Evolutionary conservation across 1,140 invertebrate genomes (phyloP).

Genomic region (Venustaconcha ellipsiformis): DNA sequence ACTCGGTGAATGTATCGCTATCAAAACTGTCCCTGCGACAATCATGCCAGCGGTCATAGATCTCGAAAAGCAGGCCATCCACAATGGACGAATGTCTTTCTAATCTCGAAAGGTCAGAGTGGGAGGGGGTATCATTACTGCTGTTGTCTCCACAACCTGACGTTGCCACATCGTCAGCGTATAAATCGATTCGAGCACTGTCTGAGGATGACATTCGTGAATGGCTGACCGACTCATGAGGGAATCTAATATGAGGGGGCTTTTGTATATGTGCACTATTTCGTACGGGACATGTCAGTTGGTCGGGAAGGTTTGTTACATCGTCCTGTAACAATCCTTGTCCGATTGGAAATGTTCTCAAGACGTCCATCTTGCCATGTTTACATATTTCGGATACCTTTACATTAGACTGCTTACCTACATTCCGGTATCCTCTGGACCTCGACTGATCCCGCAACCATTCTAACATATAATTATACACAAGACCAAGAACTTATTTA

Average conservation of each 20-base stretch:
- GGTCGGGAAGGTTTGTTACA: constrained; percentile 4
- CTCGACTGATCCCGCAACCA: too few relatives aligned
- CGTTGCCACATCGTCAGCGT: not conserved
- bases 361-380: constrained; percentile 36
- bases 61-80: constrained; percentile 67
- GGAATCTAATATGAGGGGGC: not conserved
- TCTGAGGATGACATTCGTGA: not conserved
- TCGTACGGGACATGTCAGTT: constrained; percentile 8
- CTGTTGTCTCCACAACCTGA: not conserved
- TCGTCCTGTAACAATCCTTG: not conserved
- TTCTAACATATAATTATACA: too few relatives aligned
- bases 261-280: constrained; percentile 8
- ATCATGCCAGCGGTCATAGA: constrained; percentile 67
- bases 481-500: too few relatives aligned
- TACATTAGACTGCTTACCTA: not conserved
- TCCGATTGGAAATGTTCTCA: not conserved
- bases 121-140: not conserved
- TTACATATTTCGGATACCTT: constrained; percentile 26
- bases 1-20: constrained; percentile 68
- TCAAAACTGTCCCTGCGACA: constrained; percentile 65
- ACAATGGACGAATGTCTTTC: constrained; percentile 61
- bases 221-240: not conserved
- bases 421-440: too few relatives aligned
- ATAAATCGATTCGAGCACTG: not conserved
- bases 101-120: constrained; percentile 5